Conservation (phyloP, 2,888 invertebrate species). For the Ormyrus pomaceus region DNA sequence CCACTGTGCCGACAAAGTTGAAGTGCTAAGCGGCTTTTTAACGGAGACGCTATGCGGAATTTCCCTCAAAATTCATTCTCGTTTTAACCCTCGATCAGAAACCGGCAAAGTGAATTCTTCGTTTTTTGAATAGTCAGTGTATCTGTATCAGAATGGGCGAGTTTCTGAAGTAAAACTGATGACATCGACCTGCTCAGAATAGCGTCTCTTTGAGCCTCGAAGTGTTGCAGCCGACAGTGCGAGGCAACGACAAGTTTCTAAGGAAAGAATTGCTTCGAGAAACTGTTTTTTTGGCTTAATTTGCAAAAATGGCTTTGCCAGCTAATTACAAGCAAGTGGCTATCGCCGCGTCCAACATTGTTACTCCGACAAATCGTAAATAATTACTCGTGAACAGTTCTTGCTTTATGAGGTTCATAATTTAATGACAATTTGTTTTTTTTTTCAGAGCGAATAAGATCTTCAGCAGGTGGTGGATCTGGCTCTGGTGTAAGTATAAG, state of each 20-base stretch:
- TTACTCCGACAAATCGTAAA: constrained; percentile 84
- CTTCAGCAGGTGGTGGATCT: constrained; percentile 78
- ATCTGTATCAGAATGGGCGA: too few species aligned
- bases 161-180: too few species aligned
- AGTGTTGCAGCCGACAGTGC: constrained; percentile 9
- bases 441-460: constrained; percentile 79
- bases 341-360: constrained; percentile 84
- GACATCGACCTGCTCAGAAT: background rate
- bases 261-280: too few species aligned
- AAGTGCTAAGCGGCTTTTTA: too few species aligned
- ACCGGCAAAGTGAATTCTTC: too few species aligned
- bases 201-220: constrained; percentile 34
- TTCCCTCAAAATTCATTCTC: too few species aligned
- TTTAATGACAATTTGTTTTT: constrained; percentile 42
- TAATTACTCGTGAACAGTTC: constrained; percentile 58
- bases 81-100: too few species aligned
- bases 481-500: constrained; percentile 75
- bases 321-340: constrained; percentile 91
- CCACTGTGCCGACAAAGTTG: too few species aligned
- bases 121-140: too few species aligned
- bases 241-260: background rate
- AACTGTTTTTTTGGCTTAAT: too few species aligned
- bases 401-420: constrained; percentile 6
- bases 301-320: constrained; percentile 84
- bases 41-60: too few species aligned